phyloP scores from a whole-genome alignment of 2,113 vertebrate genomes.

The Pseudopipra pipra region DNA sequence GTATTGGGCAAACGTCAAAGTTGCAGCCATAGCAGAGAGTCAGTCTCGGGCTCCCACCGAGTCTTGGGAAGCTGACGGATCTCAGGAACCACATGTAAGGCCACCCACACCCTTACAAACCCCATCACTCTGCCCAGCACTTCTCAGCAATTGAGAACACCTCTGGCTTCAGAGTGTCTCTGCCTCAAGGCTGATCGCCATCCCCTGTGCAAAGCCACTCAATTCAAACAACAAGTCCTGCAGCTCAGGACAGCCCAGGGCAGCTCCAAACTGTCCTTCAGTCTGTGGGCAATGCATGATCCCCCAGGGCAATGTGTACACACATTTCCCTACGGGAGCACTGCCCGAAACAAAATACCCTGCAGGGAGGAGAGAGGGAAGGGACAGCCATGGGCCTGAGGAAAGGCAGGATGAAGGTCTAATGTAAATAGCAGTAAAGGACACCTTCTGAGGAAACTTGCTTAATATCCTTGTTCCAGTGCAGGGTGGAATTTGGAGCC shows the following conservation, averaged over 20 bases:
- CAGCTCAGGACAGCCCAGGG: background rate
- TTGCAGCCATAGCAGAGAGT: background rate
- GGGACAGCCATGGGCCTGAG: background rate
- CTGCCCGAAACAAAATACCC: background rate
- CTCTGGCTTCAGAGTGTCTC: background rate
- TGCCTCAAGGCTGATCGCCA: fast-evolving
- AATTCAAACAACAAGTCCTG: background rate
- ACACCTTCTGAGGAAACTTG: background rate
- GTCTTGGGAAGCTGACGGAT: background rate
- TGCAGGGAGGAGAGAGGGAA: fast-evolving
- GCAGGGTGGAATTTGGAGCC: background rate
- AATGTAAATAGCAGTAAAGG: background rate
- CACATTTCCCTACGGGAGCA: fast-evolving
- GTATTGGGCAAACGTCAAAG: background rate
- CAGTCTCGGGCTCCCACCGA: fast-evolving
- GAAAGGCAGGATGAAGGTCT: background rate
- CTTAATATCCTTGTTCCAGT: background rate
- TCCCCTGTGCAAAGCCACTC: background rate
- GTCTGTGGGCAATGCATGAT: fast-evolving
- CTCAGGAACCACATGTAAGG: background rate
- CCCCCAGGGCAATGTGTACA: background rate
- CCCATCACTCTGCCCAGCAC: background rate
- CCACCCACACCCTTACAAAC: background rate
- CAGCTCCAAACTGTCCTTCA: background rate
- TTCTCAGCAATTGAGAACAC: background rate